Evolutionary conservation across 2,113 vertebrate genomes (phyloP).

Genomic region (Pseudonaja textilis): DNA sequence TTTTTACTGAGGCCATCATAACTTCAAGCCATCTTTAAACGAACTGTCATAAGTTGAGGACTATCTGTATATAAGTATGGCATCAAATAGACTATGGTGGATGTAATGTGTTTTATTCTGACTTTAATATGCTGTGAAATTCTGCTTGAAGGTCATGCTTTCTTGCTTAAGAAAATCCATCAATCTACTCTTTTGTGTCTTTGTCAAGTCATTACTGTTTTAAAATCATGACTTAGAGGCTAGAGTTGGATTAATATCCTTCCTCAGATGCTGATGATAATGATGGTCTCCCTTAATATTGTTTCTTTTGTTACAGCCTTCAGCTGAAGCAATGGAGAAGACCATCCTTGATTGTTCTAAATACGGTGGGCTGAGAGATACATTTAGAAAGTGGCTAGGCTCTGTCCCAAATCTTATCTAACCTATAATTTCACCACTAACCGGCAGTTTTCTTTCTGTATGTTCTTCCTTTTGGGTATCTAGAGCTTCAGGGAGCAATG

Average conservation of each 20-base stretch:
- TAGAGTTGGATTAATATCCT: not conserved
- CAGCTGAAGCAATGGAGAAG: not conserved
- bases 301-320: not conserved
- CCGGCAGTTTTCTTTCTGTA: not conserved
- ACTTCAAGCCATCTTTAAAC: not conserved
- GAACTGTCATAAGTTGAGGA: not conserved
- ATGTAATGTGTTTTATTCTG: not conserved
- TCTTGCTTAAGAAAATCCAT: not conserved
- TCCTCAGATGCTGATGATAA: not conserved
- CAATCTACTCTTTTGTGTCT: not conserved
- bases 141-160: not conserved
- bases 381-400: not conserved
- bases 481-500: not conserved
- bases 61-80: not conserved
- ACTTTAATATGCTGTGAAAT: not conserved
- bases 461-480: not conserved
- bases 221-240: not conserved
- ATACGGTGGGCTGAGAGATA: not conserved
- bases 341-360: not conserved
- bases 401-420: not conserved
- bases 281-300: not conserved
- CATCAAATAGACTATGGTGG: not conserved
- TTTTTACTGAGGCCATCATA: not conserved
- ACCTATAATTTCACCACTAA: not conserved
- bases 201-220: not conserved